Conservation (phyloP, 2,888 invertebrate species). For the Frankliniella intonsa region DNA sequence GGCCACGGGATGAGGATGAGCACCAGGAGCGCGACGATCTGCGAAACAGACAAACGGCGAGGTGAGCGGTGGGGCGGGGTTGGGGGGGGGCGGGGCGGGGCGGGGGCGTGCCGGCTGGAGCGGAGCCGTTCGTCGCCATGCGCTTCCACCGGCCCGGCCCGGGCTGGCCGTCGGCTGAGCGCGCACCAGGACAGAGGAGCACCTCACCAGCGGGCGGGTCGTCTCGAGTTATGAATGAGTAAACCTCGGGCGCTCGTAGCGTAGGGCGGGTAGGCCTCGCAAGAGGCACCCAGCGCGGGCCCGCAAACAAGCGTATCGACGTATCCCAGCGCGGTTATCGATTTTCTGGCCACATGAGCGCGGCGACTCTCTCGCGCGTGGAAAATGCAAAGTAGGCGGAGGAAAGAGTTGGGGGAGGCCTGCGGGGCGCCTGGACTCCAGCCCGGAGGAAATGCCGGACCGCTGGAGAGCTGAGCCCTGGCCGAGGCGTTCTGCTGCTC, state of each 20-base stretch:
- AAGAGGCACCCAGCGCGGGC: too few relatives aligned
- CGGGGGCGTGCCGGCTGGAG: too few relatives aligned
- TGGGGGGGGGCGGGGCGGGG: not conserved
- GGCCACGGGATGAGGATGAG: constrained; percentile 83
- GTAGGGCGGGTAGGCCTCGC: too few relatives aligned
- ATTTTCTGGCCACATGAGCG: not conserved
- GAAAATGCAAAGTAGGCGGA: not conserved
- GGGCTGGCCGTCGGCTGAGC: too few relatives aligned
- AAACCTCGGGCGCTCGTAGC: too few relatives aligned
- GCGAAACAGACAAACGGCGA: constrained; percentile 36
- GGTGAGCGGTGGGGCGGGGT: not conserved
- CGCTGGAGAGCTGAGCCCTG: too few relatives aligned
- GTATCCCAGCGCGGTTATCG: not conserved
- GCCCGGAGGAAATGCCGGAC: too few relatives aligned
- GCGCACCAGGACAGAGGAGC: too few relatives aligned
- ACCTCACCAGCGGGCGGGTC: too few relatives aligned
- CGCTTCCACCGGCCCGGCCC: not conserved
- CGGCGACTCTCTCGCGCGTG: not conserved
- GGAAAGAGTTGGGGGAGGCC: not conserved
- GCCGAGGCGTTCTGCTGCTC: too few relatives aligned
- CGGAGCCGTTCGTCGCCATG: not conserved
- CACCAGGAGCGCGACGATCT: constrained; percentile 77
- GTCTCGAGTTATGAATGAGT: too few relatives aligned
- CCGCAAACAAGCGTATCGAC: not conserved
- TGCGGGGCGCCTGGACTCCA: too few relatives aligned